Evolutionary conservation across 2,888 invertebrate species (phyloP).

Genomic region (Plebejus argus): DNA sequence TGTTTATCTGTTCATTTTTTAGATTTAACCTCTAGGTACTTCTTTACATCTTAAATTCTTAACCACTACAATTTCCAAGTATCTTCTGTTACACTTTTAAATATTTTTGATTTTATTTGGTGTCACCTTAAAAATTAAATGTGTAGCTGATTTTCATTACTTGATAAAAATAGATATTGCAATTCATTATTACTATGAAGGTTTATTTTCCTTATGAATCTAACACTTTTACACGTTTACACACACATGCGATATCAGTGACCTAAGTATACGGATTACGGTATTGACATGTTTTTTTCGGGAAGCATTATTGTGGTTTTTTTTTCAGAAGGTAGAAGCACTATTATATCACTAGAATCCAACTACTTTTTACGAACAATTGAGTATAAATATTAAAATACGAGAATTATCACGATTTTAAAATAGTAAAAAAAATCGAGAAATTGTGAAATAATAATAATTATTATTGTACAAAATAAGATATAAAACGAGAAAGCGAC

Average conservation of each 20-base stretch:
- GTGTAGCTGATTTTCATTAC: background rate
- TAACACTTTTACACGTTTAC: background rate
- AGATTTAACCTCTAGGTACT: background rate
- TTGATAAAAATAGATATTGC: background rate
- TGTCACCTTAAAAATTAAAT: no score
- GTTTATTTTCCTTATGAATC: background rate
- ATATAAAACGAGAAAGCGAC: slow-evolving; percentile 9
- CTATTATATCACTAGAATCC: background rate
- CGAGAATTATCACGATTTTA: no score
- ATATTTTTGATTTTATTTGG: no score
- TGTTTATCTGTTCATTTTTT: background rate
- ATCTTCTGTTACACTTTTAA: no score
- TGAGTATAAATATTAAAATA: no score
- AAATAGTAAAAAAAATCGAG: no score
- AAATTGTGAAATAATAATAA: no score
- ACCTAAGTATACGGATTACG: background rate
- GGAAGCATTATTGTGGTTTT: background rate
- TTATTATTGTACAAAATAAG: background rate
- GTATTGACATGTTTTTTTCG: background rate
- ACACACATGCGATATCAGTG: background rate
- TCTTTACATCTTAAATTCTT: background rate
- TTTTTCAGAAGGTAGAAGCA: background rate
- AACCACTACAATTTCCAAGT: background rate
- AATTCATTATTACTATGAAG: background rate
- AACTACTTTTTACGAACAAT: background rate